phyloP scores from a whole-genome alignment of 2,797 vertebrate species.

The Forpus xanthops region DNA sequence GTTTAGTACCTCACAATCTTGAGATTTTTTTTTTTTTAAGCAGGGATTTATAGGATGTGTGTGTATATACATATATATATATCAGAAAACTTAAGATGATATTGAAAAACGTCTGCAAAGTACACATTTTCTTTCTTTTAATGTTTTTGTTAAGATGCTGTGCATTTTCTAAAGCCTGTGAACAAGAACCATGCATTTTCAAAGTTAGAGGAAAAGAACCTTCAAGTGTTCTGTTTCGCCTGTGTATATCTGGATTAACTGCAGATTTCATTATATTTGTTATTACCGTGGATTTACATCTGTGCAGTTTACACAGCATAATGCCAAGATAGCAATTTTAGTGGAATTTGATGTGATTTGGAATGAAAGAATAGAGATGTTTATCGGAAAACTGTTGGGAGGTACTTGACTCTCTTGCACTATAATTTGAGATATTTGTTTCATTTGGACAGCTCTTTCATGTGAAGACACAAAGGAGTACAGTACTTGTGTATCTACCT shows the following conservation, averaged over 20 bases:
- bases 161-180: neutral
- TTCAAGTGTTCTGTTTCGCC: neutral
- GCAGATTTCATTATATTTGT: neutral
- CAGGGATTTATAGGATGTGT: neutral
- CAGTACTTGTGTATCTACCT: slow-evolving; percentile 87
- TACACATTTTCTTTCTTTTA: neutral
- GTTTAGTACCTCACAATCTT: neutral
- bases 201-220: neutral
- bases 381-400: slow-evolving; percentile 25
- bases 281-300: slow-evolving; percentile 30
- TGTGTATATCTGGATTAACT: slow-evolving; percentile 21
- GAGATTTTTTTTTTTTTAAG: neutral
- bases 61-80: neutral
- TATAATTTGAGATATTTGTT: slow-evolving; percentile 42
- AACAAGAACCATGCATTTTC: neutral
- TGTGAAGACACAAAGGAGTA: slow-evolving; percentile 91
- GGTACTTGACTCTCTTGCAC: neutral
- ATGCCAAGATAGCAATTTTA: slow-evolving; percentile 45
- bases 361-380: neutral
- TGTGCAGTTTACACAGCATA: slow-evolving; percentile 16
- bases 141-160: neutral
- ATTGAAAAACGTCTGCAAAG: neutral
- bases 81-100: neutral
- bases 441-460: slow-evolving; percentile 78
- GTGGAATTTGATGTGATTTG: slow-evolving; percentile 41